Base-by-base conservation (phyloP, 2,113 vertebrate genomes). In the Neolamprologus sp. region DNA sequence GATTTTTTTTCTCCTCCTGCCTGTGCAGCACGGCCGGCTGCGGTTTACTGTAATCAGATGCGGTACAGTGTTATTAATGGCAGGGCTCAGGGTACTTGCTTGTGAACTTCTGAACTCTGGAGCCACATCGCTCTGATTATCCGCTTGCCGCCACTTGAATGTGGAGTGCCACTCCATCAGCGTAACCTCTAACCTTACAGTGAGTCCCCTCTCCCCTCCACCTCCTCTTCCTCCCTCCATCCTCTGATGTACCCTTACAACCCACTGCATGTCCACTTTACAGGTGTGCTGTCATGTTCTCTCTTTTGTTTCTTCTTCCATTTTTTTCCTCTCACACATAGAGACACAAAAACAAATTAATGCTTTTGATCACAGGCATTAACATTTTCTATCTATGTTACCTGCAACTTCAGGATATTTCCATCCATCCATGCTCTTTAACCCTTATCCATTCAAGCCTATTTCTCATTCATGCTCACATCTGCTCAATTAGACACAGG, bases 121-220 rank as follows among this genome's bases (percentile, higher is more conserved):
- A 89, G 85, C 79, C 89, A 83, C 86, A 80, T 88, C 12, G 8
- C 85, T 84, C 85, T 95, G 92, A 95, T 94, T 91, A 93, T 89
- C 90, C 47, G 81, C 89, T 91, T 93, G 53, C 87, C 81, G 60
- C 80, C 89, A 87, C 93, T 94, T 28, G 17, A 89, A 68, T 68
- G 51, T 93, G 83, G 54, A 95, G 95, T 94, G 91, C 91, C 53
- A 31, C 91, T 94, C 80, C 83, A 92, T 93, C 87, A 78, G 73
- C 2, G n/a, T 92, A 55, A 92, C 87, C 84, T 87, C 58, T 81
- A 57, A 60, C 91, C 89, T 88, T 65, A 21, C 80, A 35, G 82
- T 49, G 26, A 78, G 42, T 49, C 13, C 65, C 63, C 19, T 37
- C 63, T 49, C 16, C 53, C 63, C 16, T 42, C 63, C 73, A 37